Evolutionary conservation across 2,113 vertebrate genomes (phyloP).

Genomic region (Nannobrachium achirus): DNA sequence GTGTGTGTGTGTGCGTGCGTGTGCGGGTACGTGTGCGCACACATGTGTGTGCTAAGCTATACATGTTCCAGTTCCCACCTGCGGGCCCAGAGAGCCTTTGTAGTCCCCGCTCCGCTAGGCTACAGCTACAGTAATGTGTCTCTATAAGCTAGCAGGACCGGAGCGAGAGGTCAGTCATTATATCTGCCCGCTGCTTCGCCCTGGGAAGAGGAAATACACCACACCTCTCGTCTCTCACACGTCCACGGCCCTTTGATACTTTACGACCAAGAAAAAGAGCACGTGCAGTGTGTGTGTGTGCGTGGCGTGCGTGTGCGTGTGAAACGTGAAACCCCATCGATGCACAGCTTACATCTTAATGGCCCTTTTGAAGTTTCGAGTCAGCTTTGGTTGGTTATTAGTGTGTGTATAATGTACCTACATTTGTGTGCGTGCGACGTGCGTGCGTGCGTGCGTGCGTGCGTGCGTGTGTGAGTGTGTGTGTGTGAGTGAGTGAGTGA

Average conservation of each 20-base stretch:
- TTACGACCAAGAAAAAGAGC: constrained; percentile 59
- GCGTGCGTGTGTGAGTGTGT: not conserved
- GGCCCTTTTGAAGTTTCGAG: constrained; percentile 36
- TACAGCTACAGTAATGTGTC: constrained; percentile 32
- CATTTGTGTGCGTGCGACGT: not conserved
- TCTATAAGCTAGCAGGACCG: constrained; percentile 35
- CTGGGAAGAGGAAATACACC: constrained; percentile 47
- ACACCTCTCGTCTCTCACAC: constrained; percentile 17
- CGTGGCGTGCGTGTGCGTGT: not conserved
- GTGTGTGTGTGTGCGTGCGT: constrained; percentile 3
- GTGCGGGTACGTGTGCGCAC: not conserved
- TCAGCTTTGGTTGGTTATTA: constrained; percentile 22
- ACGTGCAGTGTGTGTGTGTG: constrained; percentile 16
- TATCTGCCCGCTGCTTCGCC: constrained; percentile 22
- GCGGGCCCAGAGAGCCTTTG: constrained; percentile 23
- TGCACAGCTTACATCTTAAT: constrained; percentile 45
- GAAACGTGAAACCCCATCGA: not conserved
- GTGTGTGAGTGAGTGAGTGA: not conserved
- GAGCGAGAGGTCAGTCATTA: constrained; percentile 45
- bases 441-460: not conserved
- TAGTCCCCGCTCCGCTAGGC: not conserved
- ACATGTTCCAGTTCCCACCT: constrained; percentile 28
- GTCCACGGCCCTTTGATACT: constrained; percentile 15
- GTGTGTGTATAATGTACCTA: constrained; percentile 2
- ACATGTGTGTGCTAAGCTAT: no score